Base-by-base conservation (phyloP, 1,140 invertebrate genomes). In the Araneus ventricosus region DNA sequence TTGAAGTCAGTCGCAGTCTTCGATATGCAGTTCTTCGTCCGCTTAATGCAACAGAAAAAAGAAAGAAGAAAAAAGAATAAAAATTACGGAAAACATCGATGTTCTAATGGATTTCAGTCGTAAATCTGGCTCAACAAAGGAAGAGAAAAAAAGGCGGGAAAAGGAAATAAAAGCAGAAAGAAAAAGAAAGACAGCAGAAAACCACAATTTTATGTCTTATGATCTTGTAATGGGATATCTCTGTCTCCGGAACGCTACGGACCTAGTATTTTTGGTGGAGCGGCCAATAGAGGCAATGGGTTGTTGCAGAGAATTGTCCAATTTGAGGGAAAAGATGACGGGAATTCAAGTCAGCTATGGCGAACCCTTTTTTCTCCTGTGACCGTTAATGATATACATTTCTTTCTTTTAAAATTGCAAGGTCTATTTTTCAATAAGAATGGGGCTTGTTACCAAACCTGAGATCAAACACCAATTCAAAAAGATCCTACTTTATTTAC, bases 81-180 rank as follows among this genome's bases (percentile, higher is more conserved):
- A 41, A 45, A 84, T 52, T 84, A 84, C 80, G 80, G 39, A 45
- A 84, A 84, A 84, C 80, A 84, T 84, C 80, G 80, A 84, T 45
- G 80, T 84, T 84, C 80, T 84, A 84, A 84, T 84, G 80, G 80
- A 84, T 84, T 84, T 84, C 17, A 52, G 80, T 84, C 80, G 80
- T 84, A 84, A 84, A 84, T 84, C 80, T 84, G 80, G 30, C 45
- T 52, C 80, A 84, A 45, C 80, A 45, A 84, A 82, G 14, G 39
- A 27, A 27, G 30, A 30, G 8, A 52, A 84, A 84, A 84, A 45
- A 84, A 52, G 45, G 39, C 24, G 45, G 80, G 39, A 84, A 52
- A 27, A 10, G 24, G 80, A 45, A 52, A 45, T 45, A 82, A 75
- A 37, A 30, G 20, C 10, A 52, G 8, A 84, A 27, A 41, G 7